Percentiles rank a stretch among this genome's conserved stretches.
These are phyloP conservation scores for Tylochromis polylepis DNA, from an alignment of 2,113 vertebrate species.

Conservation along the genomic window DNA sequence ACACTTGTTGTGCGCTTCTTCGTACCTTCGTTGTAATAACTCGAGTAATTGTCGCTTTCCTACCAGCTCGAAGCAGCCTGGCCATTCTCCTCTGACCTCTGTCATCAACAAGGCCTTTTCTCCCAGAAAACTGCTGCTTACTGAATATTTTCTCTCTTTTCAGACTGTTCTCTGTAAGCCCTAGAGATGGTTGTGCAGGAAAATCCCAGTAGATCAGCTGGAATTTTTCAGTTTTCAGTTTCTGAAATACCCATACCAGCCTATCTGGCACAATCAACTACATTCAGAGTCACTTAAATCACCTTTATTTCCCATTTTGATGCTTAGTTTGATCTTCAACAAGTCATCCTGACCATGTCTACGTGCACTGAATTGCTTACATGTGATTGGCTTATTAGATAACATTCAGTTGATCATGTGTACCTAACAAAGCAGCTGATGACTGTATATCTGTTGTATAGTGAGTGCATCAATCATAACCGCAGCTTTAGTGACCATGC, in stretches of 20 bases:
- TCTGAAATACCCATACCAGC: not conserved
- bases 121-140: not conserved
- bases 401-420: not conserved
- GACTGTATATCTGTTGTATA: not conserved
- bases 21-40: not conserved
- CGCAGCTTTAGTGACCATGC: not conserved
- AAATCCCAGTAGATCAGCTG: not conserved
- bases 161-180: not conserved
- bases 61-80: not conserved
- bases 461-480: not conserved
- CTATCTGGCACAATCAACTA: not conserved
- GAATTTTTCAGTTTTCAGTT: not conserved
- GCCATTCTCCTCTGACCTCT: not conserved
- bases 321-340: not conserved
- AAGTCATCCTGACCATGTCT: not conserved
- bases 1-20: not conserved
- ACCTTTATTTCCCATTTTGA: not conserved
- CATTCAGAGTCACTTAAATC: not conserved
- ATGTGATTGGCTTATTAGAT: not conserved
- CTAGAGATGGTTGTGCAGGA: not conserved
- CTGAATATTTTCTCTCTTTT: not conserved
- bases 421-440: not conserved
- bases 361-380: not conserved
- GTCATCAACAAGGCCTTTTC: not conserved
- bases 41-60: not conserved